Evolutionary conservation across 2,888 invertebrate species (phyloP), one percentile per base, ranked within the genome.

Genomic region (Caradrina kadenii): DNA sequence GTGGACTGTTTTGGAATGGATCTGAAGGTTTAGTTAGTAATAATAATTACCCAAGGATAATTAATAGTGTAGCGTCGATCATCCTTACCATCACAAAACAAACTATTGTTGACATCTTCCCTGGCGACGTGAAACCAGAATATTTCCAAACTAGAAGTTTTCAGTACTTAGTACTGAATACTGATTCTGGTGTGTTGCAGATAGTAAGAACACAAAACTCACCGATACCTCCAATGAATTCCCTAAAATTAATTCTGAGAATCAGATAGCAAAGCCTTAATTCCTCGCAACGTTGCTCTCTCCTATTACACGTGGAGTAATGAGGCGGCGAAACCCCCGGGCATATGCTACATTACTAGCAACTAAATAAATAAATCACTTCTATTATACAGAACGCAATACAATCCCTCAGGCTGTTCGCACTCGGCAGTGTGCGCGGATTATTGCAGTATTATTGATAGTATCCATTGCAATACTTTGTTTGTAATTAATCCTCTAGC

Each of bases 351-450:
- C 35, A 53, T 63, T 65, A 65, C 62, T 48, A 73, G 19, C 58
- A 56, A 65, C 42, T 26, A 65, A 59, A 80, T 60, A 68, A 56
- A 76, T 76, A 76, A 78, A 66, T 80, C 55, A 69, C 15, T 22
- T 53, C 52, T 53, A 56, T 63, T 60, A 76, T 63, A 26, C 52
- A 60, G 63, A 22, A 59, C 26, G n/a, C 60, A 52, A 49, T 42
- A 13, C 21, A 21, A 17, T 5, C 63, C 77, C 70, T 52, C 2
- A 15, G 60, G 77, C 61, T 0, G n/a, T 62, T 69, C 69, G 39
- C 80, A 65, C 55, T n/a, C 59, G 1, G 63, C 67, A 4, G 42
- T 19, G 56, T 53, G 42, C 26, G 61, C 48, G 61, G 22, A 10
- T n/a, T 60, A 45, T 52, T 62, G 55, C 54, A 58, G 42, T 53